Percentiles rank a stretch among this genome's conserved stretches.
Conservation (phyloP, 1,140 invertebrate species). For the Parapsyche elsis region DNA sequence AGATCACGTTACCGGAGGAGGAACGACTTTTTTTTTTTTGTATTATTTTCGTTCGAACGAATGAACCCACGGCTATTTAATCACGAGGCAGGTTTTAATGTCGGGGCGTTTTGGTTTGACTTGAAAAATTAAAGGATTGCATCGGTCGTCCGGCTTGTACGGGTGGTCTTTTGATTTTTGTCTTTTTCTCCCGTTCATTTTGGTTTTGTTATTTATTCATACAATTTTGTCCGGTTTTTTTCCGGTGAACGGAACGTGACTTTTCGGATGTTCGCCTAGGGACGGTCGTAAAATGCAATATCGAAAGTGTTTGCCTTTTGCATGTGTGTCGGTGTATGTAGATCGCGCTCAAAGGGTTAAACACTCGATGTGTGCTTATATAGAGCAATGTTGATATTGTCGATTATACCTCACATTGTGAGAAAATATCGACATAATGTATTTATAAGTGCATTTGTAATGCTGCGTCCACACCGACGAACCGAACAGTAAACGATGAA, state of each 20-base stretch:
- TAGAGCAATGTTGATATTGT: neutral
- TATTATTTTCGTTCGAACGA: slow-evolving; percentile 15
- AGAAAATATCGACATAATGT: neutral
- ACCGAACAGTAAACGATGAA: neutral
- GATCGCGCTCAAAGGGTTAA: slow-evolving; percentile 10
- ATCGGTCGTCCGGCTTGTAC: slow-evolving; percentile 25
- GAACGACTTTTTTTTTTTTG: neutral
- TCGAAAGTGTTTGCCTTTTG: slow-evolving; percentile 35
- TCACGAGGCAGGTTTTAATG: slow-evolving; percentile 39
- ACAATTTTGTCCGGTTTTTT: slow-evolving; percentile 26
- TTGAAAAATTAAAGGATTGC: slow-evolving; percentile 47
- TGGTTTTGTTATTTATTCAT: slow-evolving; percentile 22
- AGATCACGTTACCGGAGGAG: slow-evolving; percentile 31
- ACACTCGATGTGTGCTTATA: neutral
- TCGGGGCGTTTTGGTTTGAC: slow-evolving; percentile 33
- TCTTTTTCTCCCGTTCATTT: slow-evolving; percentile 4
- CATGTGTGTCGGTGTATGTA: neutral
- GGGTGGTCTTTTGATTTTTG: slow-evolving; percentile 40
- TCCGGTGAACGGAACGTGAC: slow-evolving; percentile 35
- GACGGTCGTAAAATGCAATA: slow-evolving; percentile 38
- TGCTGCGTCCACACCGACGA: neutral
- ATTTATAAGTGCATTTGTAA: neutral
- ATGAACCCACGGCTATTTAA: slow-evolving; percentile 37
- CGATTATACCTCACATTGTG: neutral
- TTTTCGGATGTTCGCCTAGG: slow-evolving; percentile 9